Base-by-base conservation (phyloP, 2,797 vertebrate species). In the Tarsius wallacei region DNA sequence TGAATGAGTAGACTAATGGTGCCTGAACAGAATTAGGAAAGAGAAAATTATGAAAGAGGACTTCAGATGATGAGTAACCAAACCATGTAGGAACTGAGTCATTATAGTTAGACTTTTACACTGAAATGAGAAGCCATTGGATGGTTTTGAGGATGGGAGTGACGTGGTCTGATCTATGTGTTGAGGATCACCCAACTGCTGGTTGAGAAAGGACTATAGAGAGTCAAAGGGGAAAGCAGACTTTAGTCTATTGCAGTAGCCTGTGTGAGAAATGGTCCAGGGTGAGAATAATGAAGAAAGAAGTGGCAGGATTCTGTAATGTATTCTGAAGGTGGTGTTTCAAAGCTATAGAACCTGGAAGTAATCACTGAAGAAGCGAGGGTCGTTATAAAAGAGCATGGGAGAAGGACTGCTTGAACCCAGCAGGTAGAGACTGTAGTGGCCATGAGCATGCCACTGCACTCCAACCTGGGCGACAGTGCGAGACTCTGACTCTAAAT, bases 301-400 rank as follows among this genome's bases (percentile, higher is more conserved):
- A 63, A 8, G 53, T 10, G 7, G 22, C 31, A 36, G 6, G 63
- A 36, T 78, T 85, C 77, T 36, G 61, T 26, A 42, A 26, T 57
- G 11, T 76, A 47, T 59, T 86, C 7, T 64, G 47, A 89, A 80
- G 24, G 31, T 42, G 64, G 14, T 66, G n/a, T 80, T 66, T 93
- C 74, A 90, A 96, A 82, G 61, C 26, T 31, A 6, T 88, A n/a
- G 42, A 51, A 87, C 76, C 53, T 61, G 15, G 26, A 90, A 66
- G 10, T 83, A 59, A 66, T 87, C 28, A 42, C 51, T 78, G 53
- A 82, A 85, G 51, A 61, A 96, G 49, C 78, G 83, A 76, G 5
- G 10, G 10, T 28, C 53, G 26, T 5, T 49, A 12, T 49, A 53
- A 28, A 51, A 76, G 24, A 61, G 36, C 33, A 6, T 88, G 57